phyloP scores from a whole-genome alignment of 2,113 vertebrate genomes.

The Mohoua ochrocephala region DNA sequence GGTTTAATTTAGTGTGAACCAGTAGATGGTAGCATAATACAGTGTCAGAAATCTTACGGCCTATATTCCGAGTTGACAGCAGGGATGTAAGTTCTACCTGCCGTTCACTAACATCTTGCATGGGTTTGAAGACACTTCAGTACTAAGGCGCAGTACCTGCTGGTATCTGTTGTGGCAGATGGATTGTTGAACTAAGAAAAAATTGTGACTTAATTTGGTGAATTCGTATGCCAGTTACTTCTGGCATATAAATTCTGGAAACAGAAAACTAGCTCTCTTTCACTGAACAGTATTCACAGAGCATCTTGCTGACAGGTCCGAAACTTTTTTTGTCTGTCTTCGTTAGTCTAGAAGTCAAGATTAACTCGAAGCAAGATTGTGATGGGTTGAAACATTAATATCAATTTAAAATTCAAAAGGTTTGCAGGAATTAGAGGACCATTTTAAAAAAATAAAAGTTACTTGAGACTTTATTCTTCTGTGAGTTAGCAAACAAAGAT shows the following conservation, averaged over 20 bases:
- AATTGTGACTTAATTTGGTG: not conserved
- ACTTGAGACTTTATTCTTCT: not conserved
- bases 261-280: not conserved
- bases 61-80: not conserved
- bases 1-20: not conserved
- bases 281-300: not conserved
- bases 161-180: not conserved
- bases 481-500: not conserved
- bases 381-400: not conserved
- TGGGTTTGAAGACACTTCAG: not conserved
- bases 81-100: not conserved
- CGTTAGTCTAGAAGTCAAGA: not conserved
- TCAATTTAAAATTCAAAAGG: not conserved
- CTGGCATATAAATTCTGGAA: not conserved
- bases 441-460: not conserved
- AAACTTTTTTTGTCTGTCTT: not conserved
- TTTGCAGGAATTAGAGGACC: not conserved
- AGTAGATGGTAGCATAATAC: constrained; percentile 53
- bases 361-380: not conserved
- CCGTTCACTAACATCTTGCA: not conserved
- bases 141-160: not conserved
- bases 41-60: not conserved
- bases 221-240: not conserved
- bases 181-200: not conserved
- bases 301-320: not conserved